These are phyloP conservation scores for Maccullochella peelii DNA, from an alignment of 2,113 vertebrate genomes.

Conservation along the genomic window DNA sequence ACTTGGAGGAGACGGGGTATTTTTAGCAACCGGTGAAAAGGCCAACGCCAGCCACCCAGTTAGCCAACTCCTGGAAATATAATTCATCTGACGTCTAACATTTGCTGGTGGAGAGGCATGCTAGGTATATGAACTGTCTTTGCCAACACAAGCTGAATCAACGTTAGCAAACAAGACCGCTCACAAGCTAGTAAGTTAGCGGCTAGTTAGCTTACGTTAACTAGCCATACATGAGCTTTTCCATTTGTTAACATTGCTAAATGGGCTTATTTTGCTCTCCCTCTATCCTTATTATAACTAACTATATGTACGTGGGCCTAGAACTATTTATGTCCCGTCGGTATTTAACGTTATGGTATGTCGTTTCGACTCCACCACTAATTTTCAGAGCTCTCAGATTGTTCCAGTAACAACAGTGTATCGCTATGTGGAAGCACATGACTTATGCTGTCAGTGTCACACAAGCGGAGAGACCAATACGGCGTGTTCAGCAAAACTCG, in stretches of 20 bases:
- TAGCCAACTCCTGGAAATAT: constrained; percentile 5
- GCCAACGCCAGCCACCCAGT: constrained; percentile 17
- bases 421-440: constrained; percentile 60
- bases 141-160: constrained; percentile 18
- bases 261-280: fast-evolving
- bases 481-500: constrained; percentile 18
- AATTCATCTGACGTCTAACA: constrained; percentile 1
- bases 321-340: not conserved
- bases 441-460: constrained; percentile 72
- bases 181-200: constrained; percentile 48
- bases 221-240: constrained; percentile 18
- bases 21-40: constrained; percentile 77
- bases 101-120: not conserved
- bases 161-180: constrained; percentile 57
- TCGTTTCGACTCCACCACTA: not conserved
- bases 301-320: too few relatives aligned
- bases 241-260: not conserved
- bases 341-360: not conserved
- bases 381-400: constrained; percentile 21
- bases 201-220: constrained; percentile 50
- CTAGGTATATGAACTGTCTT: not conserved
- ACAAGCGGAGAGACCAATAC: not conserved
- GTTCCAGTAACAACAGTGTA: constrained; percentile 39
- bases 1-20: constrained; percentile 67
- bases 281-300: too few relatives aligned